These are phyloP conservation scores for Chrysemys picta DNA, from an alignment of 2,113 vertebrate species.

Conservation along the genomic window DNA sequence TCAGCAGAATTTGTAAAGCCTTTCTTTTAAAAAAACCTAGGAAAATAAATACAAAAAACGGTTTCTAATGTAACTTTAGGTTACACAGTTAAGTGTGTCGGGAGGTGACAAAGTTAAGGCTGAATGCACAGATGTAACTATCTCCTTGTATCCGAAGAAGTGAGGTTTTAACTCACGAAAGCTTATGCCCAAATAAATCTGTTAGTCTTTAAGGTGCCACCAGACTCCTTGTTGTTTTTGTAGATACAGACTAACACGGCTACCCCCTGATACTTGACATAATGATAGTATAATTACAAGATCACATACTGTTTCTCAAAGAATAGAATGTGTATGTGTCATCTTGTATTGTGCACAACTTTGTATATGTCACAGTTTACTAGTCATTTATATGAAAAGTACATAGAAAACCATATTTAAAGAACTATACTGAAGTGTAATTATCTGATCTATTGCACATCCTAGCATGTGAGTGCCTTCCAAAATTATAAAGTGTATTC, in stretches of 20 bases:
- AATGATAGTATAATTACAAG: background rate
- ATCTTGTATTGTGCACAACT: background rate
- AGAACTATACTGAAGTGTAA: background rate
- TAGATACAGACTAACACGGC: too few relatives aligned
- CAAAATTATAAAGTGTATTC: background rate
- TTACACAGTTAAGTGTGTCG: background rate
- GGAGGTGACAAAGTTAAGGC: background rate
- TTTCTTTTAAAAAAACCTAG: background rate
- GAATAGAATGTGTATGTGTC: background rate
- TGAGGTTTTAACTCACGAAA: too few relatives aligned
- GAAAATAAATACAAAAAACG: background rate
- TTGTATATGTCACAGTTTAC: background rate
- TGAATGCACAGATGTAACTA: background rate
- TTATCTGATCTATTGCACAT: background rate
- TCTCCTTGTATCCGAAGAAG: background rate
- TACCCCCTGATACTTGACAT: too few relatives aligned
- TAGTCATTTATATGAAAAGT: background rate
- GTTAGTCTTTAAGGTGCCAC: too few relatives aligned
- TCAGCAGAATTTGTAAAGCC: background rate
- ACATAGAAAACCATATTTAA: background rate
- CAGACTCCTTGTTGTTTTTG: too few relatives aligned
- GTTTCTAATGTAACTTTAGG: background rate
- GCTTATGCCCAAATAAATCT: too few relatives aligned
- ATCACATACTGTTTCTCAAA: background rate
- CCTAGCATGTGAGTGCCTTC: background rate